Evolutionary conservation across 2,113 vertebrate species (phyloP), one percentile per base, ranked within the genome.

Genomic region (Oophaga pumilio): DNA sequence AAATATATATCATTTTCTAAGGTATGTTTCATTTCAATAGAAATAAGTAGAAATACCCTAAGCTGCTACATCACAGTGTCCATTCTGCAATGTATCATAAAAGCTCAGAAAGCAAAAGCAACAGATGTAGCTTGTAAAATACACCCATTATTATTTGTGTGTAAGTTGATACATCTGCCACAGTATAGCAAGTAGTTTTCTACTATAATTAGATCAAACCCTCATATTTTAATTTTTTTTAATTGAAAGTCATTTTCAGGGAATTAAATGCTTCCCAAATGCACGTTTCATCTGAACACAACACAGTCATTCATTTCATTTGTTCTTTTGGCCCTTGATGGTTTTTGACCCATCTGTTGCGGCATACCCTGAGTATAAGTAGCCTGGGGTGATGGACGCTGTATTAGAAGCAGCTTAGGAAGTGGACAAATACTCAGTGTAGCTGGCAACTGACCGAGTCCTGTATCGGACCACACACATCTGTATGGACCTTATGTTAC

Each of bases 391-490:
- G 33, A 74, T 73, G 24, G 68, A 57, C 18, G 24, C 52, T 12
- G 43, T 69, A 86, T 68, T 28, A 86, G 56, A 85, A 60, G 53
- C 22, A 56, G 64, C 17, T 71, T 84, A 50, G 24, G 82, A 74
- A 76, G 13, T 49, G 15, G 56, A 76, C 53, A 85, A 76, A 43
- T 28, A 18, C 56, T 33, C 83, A 28, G 15, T 85, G 69, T 74
- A 15, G 28, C 64, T 71, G 66, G 6, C 68, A 69, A 56, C 14
- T 33, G 49, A 57, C 13, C 53, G 28, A 14, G 71, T 33, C 56
- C 43, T 49, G 57, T 10, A 33, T 10, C 22, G 26, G 84, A 85
- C 84, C 84, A 76, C 84, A 85, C 83, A 85, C 53, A 80, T 80
- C 77, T 80, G 24, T 26, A 78, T 57, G 76, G 52, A 53, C 50